Conservation (phyloP, 1,140 invertebrate genomes). For the Bombus difficillimus region DNA sequence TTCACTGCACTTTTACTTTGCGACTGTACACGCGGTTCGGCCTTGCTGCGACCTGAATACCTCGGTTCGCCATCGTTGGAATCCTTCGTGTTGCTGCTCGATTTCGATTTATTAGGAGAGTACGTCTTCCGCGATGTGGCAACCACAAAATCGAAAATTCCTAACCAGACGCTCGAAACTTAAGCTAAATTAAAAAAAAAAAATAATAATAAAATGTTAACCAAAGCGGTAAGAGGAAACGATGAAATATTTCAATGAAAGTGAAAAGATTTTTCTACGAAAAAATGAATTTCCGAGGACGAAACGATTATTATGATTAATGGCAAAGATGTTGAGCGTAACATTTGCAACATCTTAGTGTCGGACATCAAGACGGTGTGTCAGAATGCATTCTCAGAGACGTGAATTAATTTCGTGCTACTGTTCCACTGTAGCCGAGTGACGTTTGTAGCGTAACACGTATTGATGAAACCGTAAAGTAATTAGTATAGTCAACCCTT, state of each 20-base stretch:
- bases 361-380: too few relatives aligned
- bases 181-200: background rate
- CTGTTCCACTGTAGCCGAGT: too few relatives aligned
- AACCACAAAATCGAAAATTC: background rate
- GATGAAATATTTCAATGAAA: background rate
- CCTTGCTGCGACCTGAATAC: slow-evolving; percentile 74
- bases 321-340: too few relatives aligned
- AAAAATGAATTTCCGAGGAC: background rate
- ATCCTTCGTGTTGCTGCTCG: slow-evolving; percentile 24
- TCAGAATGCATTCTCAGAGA: too few relatives aligned
- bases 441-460: too few relatives aligned
- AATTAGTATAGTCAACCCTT: too few relatives aligned
- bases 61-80: slow-evolving; percentile 57
- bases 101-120: slow-evolving; percentile 18
- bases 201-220: background rate
- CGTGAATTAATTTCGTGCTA: too few relatives aligned
- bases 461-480: too few relatives aligned
- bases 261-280: background rate
- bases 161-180: too few relatives aligned
- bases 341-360: too few relatives aligned
- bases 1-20: slow-evolving; percentile 73
- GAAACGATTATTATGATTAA: background rate
- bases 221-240: background rate
- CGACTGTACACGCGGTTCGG: slow-evolving; percentile 52
- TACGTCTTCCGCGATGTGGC: background rate